Percentiles rank a stretch among this genome's conserved stretches.
phyloP scores from a whole-genome alignment of 2,888 invertebrate genomes.

The Parasteatoda lunata region DNA sequence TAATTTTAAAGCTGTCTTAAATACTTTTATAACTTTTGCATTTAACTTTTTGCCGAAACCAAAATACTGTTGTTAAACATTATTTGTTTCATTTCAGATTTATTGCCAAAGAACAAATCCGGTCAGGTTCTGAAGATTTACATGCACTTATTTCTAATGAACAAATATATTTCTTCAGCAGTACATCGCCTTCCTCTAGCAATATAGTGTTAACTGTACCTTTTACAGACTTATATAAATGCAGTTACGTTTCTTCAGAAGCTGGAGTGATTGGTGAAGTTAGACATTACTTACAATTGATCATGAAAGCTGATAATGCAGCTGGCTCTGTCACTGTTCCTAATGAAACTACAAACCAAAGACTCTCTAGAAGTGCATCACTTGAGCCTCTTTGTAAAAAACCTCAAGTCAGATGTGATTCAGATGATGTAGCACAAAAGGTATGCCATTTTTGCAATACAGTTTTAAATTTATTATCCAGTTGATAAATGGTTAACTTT shows the following conservation, averaged over 20 bases:
- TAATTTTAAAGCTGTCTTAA: too few species aligned
- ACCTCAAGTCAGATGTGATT: constrained; percentile 86
- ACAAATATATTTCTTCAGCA: constrained; percentile 83
- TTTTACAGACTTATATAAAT: constrained; percentile 72
- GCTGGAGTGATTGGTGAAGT: constrained; percentile 56
- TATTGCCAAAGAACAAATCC: constrained; percentile 86
- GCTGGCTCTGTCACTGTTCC: constrained; percentile 75
- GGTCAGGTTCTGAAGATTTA: constrained; percentile 85
- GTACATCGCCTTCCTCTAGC: constrained; percentile 71
- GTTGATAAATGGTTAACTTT: too few species aligned
- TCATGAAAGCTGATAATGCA: constrained; percentile 78
- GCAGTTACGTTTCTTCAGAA: constrained; percentile 70
- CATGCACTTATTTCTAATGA: constrained; percentile 86
- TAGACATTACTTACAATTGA: constrained; percentile 78
- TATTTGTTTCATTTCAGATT: constrained; percentile 76
- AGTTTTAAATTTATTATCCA: not conserved
- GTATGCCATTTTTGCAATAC: constrained; percentile 69
- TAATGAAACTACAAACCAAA: constrained; percentile 71
- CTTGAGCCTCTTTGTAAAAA: constrained; percentile 76
- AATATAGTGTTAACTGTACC: constrained; percentile 73
- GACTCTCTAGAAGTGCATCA: constrained; percentile 53
- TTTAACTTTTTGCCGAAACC: too few species aligned
- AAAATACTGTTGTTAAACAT: too few species aligned
- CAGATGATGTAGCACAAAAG: constrained; percentile 79
- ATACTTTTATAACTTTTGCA: too few species aligned